Evolutionary conservation across 2,113 vertebrate genomes (phyloP), one percentile per base, ranked within the genome.

Genomic region (Electrona antarctica): DNA sequence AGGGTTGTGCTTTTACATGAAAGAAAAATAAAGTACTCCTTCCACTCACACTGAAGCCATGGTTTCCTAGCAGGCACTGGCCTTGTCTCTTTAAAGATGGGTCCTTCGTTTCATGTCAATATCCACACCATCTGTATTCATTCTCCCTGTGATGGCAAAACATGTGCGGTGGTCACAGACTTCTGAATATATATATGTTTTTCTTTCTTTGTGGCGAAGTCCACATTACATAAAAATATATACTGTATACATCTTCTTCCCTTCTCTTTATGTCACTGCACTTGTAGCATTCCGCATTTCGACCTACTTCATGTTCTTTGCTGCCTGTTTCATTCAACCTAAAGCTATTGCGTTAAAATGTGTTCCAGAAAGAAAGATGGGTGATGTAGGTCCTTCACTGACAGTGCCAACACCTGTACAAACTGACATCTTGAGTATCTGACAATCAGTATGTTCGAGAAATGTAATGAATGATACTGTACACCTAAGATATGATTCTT

Each of bases 171-270:
- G 75, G 11, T 65, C 82, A 60, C 67, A 79, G 58, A 78, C 67
- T 9, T 45, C 54, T 68, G 46, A 11, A 70, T 45, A 77, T 54
- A 68, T 75, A 52, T 74, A 46, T 28, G 56, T n/a, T 59, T 21
- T 59, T 59, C 28, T 29, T 60, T 67, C 81, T 77, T 59, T 74
- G 79, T 52, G 41, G 73, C 65, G 78, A 68, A 76, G 76, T 86
- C 77, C 80, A 87, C 63, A 14, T 41, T 48, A 88, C 65, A 69
- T 74, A 82, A 83, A 90, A 89, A 89, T 70, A 89, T 86, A 88
- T 69, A 75, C 10, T 64, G 60, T 64, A 14, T 64, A 50, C 28
- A 66, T 87, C 29, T 82, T 77, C 73, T 58, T 81, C 10, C 79
- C 62, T 63, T 71, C 48, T 63, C 49, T 28, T 28, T 60, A 63